phyloP scores from a whole-genome alignment of 2,888 invertebrate genomes.

The Seira ritae region DNA sequence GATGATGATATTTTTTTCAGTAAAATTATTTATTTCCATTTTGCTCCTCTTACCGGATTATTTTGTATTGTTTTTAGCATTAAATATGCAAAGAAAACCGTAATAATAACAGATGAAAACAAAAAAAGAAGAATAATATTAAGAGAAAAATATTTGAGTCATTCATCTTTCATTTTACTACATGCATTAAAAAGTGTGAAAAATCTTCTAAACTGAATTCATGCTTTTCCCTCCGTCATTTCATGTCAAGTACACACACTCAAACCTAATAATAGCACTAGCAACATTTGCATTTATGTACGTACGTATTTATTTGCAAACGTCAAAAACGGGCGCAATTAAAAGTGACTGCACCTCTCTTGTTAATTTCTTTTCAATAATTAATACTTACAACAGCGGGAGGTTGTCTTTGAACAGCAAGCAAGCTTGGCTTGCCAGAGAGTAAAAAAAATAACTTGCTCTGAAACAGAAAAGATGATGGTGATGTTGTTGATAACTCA shows the following conservation, averaged over 20 bases:
- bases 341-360: constrained; percentile 26
- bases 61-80: background rate
- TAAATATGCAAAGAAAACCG: too few relatives aligned
- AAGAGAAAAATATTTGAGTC: too few relatives aligned
- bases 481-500: background rate
- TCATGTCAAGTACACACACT: background rate
- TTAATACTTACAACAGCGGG: constrained; percentile 25
- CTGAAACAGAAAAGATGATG: too few relatives aligned
- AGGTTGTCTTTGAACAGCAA: constrained; percentile 1
- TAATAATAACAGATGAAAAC: too few relatives aligned
- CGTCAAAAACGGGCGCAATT: constrained; percentile 29
- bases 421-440: background rate
- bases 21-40: too few relatives aligned
- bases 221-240: too few relatives aligned
- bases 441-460: background rate
- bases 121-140: too few relatives aligned
- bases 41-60: constrained; percentile 39
- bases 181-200: too few relatives aligned
- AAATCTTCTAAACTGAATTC: too few relatives aligned
- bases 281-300: background rate
- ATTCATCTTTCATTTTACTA: too few relatives aligned
- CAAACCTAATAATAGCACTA: constrained; percentile 15
- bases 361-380: constrained; percentile 35
- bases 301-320: too few relatives aligned
- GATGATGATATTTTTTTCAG: too few relatives aligned